Evolutionary conservation across 2,113 vertebrate species (phyloP).

Genomic region (Xenopus laevis): DNA sequence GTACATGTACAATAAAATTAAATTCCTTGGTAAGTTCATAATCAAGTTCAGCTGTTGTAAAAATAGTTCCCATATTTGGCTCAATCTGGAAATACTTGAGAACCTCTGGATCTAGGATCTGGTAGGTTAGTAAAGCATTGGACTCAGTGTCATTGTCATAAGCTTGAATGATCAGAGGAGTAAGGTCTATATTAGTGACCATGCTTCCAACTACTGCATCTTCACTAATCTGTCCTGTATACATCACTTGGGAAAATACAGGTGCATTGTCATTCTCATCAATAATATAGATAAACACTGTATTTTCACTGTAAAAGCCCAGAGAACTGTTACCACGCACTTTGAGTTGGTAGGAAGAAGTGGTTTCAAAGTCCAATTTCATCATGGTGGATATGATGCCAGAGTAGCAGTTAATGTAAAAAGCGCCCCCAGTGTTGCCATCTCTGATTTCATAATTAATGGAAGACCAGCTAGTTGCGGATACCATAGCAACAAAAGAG

Average conservation of each 20-base stretch:
- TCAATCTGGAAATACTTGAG: slow-evolving; percentile 80
- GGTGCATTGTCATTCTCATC: slow-evolving; percentile 92
- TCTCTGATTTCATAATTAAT: slow-evolving; percentile 84
- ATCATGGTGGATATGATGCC: slow-evolving; percentile 79
- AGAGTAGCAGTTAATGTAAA: slow-evolving; percentile 81
- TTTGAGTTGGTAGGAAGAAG: slow-evolving; percentile 75
- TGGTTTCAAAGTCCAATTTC: slow-evolving; percentile 79
- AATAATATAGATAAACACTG: slow-evolving; percentile 76
- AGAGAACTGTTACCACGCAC: slow-evolving; percentile 75
- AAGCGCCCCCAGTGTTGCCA: slow-evolving; percentile 75
- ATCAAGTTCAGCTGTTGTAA: slow-evolving; percentile 72
- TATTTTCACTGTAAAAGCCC: slow-evolving; percentile 65
- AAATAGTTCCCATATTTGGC: slow-evolving; percentile 81
- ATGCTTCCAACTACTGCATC: slow-evolving; percentile 78
- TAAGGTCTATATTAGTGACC: slow-evolving; percentile 76
- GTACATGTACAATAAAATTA: slow-evolving; percentile 77
- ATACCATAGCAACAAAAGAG: slow-evolving; percentile 73
- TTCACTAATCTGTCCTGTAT: slow-evolving; percentile 81
- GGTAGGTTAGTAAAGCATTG: slow-evolving; percentile 80
- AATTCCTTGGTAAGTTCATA: slow-evolving; percentile 76
- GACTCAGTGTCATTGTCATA: slow-evolving; percentile 78
- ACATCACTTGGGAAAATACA: slow-evolving; percentile 66
- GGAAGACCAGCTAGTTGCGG: slow-evolving; percentile 71
- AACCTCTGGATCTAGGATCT: slow-evolving; percentile 81
- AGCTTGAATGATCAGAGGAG: slow-evolving; percentile 80